These are phyloP conservation scores for Anguilla rostrata DNA, from an alignment of 2,113 vertebrate species.

Conservation along the genomic window DNA sequence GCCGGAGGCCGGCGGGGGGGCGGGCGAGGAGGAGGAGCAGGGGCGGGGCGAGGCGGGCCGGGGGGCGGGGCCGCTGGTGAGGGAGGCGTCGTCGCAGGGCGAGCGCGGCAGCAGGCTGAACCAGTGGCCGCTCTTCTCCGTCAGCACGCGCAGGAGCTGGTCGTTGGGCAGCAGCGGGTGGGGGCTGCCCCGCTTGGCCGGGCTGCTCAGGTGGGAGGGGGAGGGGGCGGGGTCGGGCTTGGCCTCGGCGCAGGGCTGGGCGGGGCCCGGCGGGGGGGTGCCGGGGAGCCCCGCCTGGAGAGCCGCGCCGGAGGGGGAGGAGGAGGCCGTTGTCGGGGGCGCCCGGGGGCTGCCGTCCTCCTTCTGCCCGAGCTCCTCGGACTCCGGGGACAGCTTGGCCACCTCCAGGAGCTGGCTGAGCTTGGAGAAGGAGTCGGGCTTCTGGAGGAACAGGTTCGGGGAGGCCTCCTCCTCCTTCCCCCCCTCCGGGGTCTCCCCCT, in stretches of 20 bases:
- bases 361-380: slow-evolving; percentile 63
- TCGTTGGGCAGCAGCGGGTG: slow-evolving; percentile 75
- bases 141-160: slow-evolving; percentile 87
- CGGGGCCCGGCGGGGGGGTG: slow-evolving; percentile 55
- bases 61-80: slow-evolving; percentile 64
- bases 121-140: slow-evolving; percentile 88
- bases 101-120: slow-evolving; percentile 88
- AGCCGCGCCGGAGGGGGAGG: slow-evolving; percentile 59
- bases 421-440: slow-evolving; percentile 81
- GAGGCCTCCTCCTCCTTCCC: slow-evolving; percentile 45
- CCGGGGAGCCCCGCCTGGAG: slow-evolving; percentile 70
- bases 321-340: slow-evolving; percentile 55
- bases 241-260: slow-evolving; percentile 44
- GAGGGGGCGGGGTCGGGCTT: slow-evolving; percentile 45
- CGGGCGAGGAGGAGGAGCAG: slow-evolving; percentile 67
- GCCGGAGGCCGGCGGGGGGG: slow-evolving; percentile 59
- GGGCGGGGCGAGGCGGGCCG: slow-evolving; percentile 33
- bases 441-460: slow-evolving; percentile 82
- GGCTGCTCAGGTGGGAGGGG: slow-evolving; percentile 43
- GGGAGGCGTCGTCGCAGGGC: slow-evolving; percentile 86
- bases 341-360: slow-evolving; percentile 70
- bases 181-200: slow-evolving; percentile 49
- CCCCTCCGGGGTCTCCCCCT: slow-evolving; percentile 45
- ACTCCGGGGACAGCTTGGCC: slow-evolving; percentile 77
- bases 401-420: slow-evolving; percentile 83